phyloP scores from a whole-genome alignment of 2,888 invertebrate genomes.

The Flexamia atlantica region DNA sequence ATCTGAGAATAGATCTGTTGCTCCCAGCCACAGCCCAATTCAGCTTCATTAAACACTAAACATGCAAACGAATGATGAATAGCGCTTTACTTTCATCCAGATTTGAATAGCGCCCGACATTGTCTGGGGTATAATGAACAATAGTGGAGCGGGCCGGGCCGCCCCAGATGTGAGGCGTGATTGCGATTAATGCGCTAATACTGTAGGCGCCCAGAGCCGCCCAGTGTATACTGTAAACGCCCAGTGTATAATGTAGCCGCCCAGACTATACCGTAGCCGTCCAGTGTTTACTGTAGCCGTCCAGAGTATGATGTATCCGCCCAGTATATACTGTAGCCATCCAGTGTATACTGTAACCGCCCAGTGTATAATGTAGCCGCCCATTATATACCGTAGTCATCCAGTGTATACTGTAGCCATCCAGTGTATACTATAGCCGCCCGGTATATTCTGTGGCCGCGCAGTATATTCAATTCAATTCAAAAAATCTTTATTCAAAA shows the following conservation, averaged over 20 bases:
- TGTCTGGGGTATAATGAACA: constrained; percentile 20
- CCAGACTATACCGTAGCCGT: not conserved
- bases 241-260: constrained; percentile 5
- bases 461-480: too few relatives aligned
- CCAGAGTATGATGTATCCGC: too few relatives aligned
- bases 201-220: too few relatives aligned
- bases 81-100: constrained; percentile 29
- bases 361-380: constrained; percentile 5
- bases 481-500: too few relatives aligned
- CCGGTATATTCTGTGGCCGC: too few relatives aligned
- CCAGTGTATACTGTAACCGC: constrained; percentile 14
- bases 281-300: too few relatives aligned
- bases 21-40: too few relatives aligned
- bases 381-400: not conserved
- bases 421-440: too few relatives aligned
- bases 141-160: not conserved
- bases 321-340: too few relatives aligned
- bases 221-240: constrained; percentile 8
- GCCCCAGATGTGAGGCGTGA: constrained; percentile 8
- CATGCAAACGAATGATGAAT: constrained; percentile 11
- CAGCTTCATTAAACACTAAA: constrained; percentile 1
- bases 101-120: not conserved
- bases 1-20: too few relatives aligned
- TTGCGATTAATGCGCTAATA: constrained; percentile 30
- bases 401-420: too few relatives aligned